Evolutionary conservation across 1,140 invertebrate species (phyloP), one percentile per base, ranked within the genome.

Genomic region (Ditylenchus dipsaci): DNA sequence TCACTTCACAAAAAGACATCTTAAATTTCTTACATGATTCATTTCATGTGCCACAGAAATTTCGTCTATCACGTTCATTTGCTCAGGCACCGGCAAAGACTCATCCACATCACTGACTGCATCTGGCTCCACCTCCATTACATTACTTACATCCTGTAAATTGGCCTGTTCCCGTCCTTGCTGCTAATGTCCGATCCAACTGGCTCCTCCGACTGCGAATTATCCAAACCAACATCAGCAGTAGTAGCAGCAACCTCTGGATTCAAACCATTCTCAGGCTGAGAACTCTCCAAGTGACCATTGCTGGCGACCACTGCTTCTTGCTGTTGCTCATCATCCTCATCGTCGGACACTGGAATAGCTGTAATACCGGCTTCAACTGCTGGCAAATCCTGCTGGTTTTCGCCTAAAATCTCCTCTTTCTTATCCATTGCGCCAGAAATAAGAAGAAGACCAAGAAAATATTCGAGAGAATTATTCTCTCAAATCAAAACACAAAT

Each of bases 21-120:
- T 38, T 38, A 38, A 38, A 19, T 7, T 7, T 21, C 59, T 26
- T 13, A 61, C 59, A n/a, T 61, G 27, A 43, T 43, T 30, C 29
- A 61, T 61, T 61, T 61, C 59, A n/a, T 61, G n/a, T 8, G 59
- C 59, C 3, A 61, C 29, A 19, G 29, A 33, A 21, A 61, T 61
- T 13, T 61, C 59, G n/a, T 61, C 59, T 1, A 61, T 30, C n/a
- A 61, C 38, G 8, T 21, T 30, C 19, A 5, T 19, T 21, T 61
- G 59, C 13, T 53, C 49, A 53, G 49, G 49, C 3, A 21, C n/a
- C 49, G 49, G 49, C 33, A 38, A 11, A 3, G 49, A 17, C n/a
- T 26, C 49, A 53, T 26, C 49, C n/a, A 26, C 49, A 53, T 53
- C 49, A 26, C 49, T 53, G 1, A 53, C 49, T 7, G 49, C 49